Conservation (phyloP, 1,140 invertebrate genomes). For the Drosophila sturtevanti region DNA sequence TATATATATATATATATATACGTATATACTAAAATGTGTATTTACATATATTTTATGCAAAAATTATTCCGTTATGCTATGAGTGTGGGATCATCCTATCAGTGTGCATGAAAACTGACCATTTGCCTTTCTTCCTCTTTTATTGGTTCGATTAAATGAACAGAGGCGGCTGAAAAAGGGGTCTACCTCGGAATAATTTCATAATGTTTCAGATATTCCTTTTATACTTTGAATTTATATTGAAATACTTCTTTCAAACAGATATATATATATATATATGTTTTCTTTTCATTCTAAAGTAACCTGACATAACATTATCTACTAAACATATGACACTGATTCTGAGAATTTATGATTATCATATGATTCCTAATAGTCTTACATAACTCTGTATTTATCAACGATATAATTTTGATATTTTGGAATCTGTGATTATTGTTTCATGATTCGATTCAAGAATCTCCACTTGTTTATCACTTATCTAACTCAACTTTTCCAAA, state of each 20-base stretch:
- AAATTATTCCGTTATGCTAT: conserved; percentile 81
- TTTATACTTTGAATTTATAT: not conserved
- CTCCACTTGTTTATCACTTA: no score
- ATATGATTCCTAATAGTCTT: not conserved
- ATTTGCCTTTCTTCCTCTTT: conserved; percentile 71
- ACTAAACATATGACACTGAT: no score
- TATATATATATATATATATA: no score
- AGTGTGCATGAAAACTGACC: conserved; percentile 75
- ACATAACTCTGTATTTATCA: not conserved
- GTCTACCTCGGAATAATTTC: no score
- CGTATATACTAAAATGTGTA: conserved; percentile 42
- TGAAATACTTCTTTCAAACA: not conserved
- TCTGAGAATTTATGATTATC: no score
- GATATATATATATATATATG: no score
- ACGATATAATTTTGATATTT: not conserved
- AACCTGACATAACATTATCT: no score
- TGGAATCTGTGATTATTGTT: no score
- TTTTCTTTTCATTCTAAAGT: no score
- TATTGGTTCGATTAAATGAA: conserved; percentile 66
- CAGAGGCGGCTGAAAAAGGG: conserved; percentile 34
- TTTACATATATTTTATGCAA: conserved; percentile 83
- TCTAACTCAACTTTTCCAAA: no score
- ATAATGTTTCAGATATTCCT: not conserved
- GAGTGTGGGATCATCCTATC: conserved; percentile 63
- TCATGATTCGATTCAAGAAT: no score